These are phyloP conservation scores for Chymomyza fuscimana DNA, from an alignment of 2,888 invertebrate genomes.

Conservation along the genomic window DNA sequence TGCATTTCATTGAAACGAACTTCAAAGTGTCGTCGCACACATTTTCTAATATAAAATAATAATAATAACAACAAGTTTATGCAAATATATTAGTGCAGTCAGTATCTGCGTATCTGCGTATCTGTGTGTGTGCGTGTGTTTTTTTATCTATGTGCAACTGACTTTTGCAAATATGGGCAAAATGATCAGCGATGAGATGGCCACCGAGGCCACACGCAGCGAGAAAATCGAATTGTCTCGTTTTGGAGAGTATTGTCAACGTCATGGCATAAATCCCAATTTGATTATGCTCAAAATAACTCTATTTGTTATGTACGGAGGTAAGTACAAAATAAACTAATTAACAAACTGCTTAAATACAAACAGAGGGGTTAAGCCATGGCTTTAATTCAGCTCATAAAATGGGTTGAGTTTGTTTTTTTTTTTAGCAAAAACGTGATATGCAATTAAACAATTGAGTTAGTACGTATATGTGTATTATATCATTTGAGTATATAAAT, in stretches of 20 bases:
- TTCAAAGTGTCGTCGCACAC: conserved; percentile 58
- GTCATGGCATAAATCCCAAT: conserved; percentile 86
- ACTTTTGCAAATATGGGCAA: conserved; percentile 30
- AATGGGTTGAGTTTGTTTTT: neutral
- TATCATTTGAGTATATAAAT: conserved; percentile 9
- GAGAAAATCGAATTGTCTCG: conserved; percentile 73
- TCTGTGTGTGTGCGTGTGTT: conserved; percentile 15
- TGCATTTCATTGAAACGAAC: conserved; percentile 68
- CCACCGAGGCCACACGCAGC: conserved; percentile 53
- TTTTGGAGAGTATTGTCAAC: conserved; percentile 79
- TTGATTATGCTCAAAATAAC: conserved; percentile 90
- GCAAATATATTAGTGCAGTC: conserved; percentile 23
- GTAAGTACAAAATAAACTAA: conserved; percentile 78
- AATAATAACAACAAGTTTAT: conserved; percentile 27
- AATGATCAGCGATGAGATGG: conserved; percentile 78
- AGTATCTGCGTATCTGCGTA: neutral
- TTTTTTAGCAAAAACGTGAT: conserved; percentile 29
- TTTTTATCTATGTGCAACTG: conserved; percentile 4
- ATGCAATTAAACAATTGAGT: conserved; percentile 34
- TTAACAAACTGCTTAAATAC: neutral
- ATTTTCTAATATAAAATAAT: conserved; percentile 2
- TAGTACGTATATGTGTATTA: neutral
- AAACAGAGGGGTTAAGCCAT: neutral
- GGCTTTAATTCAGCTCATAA: neutral
- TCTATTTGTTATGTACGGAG: conserved; percentile 90